These are phyloP conservation scores for Dendrolimus pini DNA, from an alignment of 2,888 invertebrate genomes.

Conservation along the genomic window DNA sequence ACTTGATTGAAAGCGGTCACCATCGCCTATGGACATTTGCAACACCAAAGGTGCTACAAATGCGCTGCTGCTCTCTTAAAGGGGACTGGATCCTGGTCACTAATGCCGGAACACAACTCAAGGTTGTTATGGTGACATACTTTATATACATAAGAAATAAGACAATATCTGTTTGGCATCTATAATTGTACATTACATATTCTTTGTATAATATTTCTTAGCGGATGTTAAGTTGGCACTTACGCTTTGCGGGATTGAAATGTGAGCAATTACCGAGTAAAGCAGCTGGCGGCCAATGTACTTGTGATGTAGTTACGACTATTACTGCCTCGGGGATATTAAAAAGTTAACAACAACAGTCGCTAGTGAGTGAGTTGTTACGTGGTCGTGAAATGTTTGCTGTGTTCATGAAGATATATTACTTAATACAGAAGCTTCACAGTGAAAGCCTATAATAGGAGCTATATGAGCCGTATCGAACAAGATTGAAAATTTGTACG, in stretches of 20 bases:
- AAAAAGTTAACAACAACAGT: slow-evolving; percentile 26
- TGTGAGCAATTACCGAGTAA: slow-evolving; percentile 39
- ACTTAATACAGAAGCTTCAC: not conserved
- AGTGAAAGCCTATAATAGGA: too few relatives aligned
- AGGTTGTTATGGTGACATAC: too few relatives aligned
- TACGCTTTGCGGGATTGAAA: slow-evolving; percentile 28
- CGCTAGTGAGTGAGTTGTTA: slow-evolving; percentile 33
- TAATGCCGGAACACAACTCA: too few relatives aligned
- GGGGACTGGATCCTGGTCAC: too few relatives aligned
- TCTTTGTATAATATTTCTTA: slow-evolving; percentile 14
- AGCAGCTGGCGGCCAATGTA: slow-evolving; percentile 31
- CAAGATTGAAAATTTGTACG: too few relatives aligned
- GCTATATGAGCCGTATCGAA: too few relatives aligned
- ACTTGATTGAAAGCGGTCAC: too few relatives aligned
- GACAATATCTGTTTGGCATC: too few relatives aligned
- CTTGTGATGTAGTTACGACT: slow-evolving; percentile 19
- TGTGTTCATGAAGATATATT: slow-evolving; percentile 11
- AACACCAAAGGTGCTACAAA: too few relatives aligned
- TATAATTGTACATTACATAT: not conserved
- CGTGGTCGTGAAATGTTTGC: slow-evolving; percentile 30
- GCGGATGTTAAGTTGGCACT: slow-evolving; percentile 24
- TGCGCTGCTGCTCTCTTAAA: too few relatives aligned
- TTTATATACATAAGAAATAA: too few relatives aligned
- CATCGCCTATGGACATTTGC: too few relatives aligned
- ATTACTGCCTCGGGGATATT: slow-evolving; percentile 44